Evolutionary conservation across 2,113 vertebrate species (phyloP).

Genomic region (Tringa solitaria): DNA sequence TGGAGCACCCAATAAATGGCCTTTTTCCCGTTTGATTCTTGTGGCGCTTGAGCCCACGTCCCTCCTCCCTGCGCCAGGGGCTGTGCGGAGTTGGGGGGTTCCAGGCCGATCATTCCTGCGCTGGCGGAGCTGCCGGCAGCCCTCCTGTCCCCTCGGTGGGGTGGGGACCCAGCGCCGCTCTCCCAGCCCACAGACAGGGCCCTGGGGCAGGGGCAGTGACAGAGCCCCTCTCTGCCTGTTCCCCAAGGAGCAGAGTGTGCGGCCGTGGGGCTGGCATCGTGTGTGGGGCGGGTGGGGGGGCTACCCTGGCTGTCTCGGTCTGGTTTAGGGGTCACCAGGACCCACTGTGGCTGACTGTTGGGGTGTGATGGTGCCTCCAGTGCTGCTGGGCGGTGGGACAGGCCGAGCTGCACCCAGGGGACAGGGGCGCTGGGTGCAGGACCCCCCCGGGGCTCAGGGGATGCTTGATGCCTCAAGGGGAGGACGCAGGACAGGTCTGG

Average conservation of each 20-base stretch:
- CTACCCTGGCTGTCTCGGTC: accelerated
- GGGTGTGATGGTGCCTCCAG: neutral
- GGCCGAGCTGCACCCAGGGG: neutral
- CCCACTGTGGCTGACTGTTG: neutral
- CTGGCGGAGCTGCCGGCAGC: neutral
- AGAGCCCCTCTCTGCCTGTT: neutral
- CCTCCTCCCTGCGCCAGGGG: accelerated
- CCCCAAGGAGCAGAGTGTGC: accelerated
- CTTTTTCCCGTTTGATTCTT: neutral
- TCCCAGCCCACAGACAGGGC: accelerated
- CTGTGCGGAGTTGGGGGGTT: accelerated
- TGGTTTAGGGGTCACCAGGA: neutral
- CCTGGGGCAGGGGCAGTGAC: too few relatives aligned
- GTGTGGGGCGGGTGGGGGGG: neutral
- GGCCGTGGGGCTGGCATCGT: accelerated
- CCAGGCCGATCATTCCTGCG: accelerated
- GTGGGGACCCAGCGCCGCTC: neutral
- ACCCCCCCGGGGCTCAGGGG: accelerated
- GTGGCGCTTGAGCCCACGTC: accelerated
- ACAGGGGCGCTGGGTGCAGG: neutral
- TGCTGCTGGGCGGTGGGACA: neutral
- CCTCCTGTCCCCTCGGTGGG: accelerated
- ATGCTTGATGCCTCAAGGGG: accelerated
- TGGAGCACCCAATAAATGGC: neutral
- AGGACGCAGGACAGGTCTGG: neutral